Percentiles rank a stretch among this genome's conserved stretches.
Evolutionary conservation across 1,140 invertebrate species (phyloP).

Genomic region (Musca vetustissima): DNA sequence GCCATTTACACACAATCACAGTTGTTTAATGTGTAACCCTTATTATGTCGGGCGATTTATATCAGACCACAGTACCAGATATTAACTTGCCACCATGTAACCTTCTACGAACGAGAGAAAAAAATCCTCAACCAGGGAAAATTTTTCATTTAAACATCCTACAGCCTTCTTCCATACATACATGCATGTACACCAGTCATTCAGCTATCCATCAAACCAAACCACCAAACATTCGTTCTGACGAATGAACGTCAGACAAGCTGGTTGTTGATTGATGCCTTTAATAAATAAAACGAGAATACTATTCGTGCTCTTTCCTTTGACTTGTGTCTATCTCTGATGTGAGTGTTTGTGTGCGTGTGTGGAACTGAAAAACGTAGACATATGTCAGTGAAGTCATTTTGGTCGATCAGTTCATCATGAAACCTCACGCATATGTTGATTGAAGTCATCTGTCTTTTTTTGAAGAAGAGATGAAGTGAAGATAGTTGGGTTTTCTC

Average conservation of each 20-base stretch:
- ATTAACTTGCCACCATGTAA: neutral
- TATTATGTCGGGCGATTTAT: neutral
- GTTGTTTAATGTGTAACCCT: constrained; percentile 23
- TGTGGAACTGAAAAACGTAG: no score
- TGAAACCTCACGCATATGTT: constrained; percentile 17
- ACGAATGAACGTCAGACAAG: neutral
- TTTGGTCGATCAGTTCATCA: neutral
- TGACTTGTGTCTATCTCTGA: constrained; percentile 10
- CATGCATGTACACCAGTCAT: neutral
- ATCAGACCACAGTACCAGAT: neutral
- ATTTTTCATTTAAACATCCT: no score
- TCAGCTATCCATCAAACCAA: neutral
- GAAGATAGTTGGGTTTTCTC: no score
- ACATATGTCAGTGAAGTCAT: neutral
- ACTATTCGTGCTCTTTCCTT: neutral
- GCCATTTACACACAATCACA: constrained; percentile 20
- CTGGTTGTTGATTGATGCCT: constrained; percentile 13
- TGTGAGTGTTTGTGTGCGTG: neutral
- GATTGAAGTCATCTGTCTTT: constrained; percentile 21
- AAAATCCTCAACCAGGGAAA: neutral
- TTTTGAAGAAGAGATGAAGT: no score
- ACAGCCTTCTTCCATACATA: neutral
- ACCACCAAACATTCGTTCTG: no score
- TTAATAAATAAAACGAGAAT: constrained; percentile 22
- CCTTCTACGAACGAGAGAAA: neutral